phyloP scores from a whole-genome alignment of 1,140 invertebrate genomes.

The Papilio helenus region DNA sequence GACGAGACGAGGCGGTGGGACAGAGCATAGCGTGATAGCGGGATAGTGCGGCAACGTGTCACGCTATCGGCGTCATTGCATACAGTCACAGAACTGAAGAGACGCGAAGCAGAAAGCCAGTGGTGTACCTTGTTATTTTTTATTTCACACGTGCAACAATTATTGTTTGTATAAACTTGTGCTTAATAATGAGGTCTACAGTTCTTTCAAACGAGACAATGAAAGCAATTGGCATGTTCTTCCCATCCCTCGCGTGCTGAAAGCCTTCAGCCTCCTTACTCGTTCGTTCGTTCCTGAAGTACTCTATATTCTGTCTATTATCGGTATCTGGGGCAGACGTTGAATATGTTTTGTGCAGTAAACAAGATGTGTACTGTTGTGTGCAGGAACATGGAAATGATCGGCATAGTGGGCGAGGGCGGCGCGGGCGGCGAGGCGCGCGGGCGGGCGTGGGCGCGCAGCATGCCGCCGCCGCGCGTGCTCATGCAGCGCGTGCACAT shows the following conservation, averaged over 20 bases:
- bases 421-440: slow-evolving; percentile 85
- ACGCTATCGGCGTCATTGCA: not conserved
- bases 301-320: not conserved
- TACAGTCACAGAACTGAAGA: not conserved
- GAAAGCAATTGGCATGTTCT: no score
- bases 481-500: slow-evolving; percentile 92
- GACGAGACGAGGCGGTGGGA: not conserved
- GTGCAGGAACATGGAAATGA: slow-evolving; percentile 88
- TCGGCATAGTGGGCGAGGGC: slow-evolving; percentile 88
- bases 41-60: no score
- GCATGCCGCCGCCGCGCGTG: slow-evolving; percentile 87
- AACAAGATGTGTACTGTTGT: not conserved
- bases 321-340: no score
- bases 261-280: not conserved
- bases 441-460: slow-evolving; percentile 80
- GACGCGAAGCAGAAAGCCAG: not conserved
- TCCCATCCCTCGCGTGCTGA: no score
- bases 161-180: not conserved
- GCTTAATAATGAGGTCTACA: not conserved
- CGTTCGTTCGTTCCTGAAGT: not conserved
- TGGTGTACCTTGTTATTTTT: not conserved
- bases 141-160: not conserved
- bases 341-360: no score
- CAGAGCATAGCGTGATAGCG: not conserved
- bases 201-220: not conserved